Conservation (phyloP, 1,140 invertebrate species). For the Pseudomyrmex pallidus region DNA sequence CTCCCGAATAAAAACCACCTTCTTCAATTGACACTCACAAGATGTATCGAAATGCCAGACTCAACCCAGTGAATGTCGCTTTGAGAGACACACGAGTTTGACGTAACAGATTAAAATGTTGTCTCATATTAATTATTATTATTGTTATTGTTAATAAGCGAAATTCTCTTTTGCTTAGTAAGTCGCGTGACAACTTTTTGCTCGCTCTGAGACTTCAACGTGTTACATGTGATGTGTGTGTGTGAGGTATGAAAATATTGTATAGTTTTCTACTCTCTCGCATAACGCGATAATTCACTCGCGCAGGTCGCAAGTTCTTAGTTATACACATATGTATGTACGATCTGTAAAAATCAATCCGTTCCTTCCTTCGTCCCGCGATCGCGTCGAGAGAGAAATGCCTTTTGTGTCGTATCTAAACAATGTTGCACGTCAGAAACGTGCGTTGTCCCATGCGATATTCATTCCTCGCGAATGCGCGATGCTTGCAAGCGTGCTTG, state of each 20-base stretch:
- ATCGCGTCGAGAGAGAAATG: constrained; percentile 12
- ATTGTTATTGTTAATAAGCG: not conserved
- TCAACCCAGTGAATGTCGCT: too few relatives aligned
- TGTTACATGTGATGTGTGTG: not conserved
- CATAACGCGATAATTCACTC: constrained; percentile 19
- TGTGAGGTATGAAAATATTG: not conserved
- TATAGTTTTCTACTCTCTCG: not conserved
- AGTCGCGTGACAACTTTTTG: not conserved
- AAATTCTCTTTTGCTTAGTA: not conserved
- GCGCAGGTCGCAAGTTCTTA: constrained; percentile 62
- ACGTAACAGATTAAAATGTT: too few relatives aligned
- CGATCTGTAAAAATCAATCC: constrained; percentile 2
- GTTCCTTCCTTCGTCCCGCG: constrained; percentile 27
- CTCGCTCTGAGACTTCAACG: constrained; percentile 5
- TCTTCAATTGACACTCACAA: too few relatives aligned
- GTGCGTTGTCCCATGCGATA: not conserved
- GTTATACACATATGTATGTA: not conserved
- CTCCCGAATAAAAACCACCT: too few relatives aligned
- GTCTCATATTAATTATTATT: not conserved
- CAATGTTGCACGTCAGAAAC: not conserved
- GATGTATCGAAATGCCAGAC: too few relatives aligned
- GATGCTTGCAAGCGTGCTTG: constrained; percentile 15
- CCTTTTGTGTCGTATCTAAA: not conserved
- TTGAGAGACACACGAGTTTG: too few relatives aligned
- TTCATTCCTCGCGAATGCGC: constrained; percentile 17